phyloP scores from a whole-genome alignment of 1,140 invertebrate genomes.

The Drosophila bifasciata region DNA sequence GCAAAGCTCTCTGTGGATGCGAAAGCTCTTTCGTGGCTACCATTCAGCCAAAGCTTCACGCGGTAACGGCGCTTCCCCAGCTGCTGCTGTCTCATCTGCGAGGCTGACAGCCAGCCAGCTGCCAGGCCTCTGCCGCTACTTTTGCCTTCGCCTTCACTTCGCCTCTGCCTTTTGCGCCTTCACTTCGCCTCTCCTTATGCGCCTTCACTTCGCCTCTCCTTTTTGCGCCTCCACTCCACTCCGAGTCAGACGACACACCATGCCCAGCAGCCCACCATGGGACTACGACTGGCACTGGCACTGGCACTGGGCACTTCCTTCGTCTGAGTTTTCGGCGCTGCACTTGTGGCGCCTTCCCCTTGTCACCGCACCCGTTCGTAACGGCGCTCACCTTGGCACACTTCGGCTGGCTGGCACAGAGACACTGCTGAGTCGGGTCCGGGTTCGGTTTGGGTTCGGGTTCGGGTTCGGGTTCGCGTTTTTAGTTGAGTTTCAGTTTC shows the following conservation, averaged over 20 bases:
- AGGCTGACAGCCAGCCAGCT: too few relatives aligned
- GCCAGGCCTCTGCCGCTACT: slow-evolving; percentile 1
- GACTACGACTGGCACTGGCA: too few relatives aligned
- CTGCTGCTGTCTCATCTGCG: slow-evolving; percentile 1
- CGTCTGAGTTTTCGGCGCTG: slow-evolving; percentile 39
- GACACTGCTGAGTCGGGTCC: background rate
- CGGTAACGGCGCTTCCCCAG: background rate
- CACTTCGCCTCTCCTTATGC: too few relatives aligned
- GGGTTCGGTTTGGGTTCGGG: too few relatives aligned
- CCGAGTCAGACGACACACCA: too few relatives aligned
- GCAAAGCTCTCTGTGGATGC: slow-evolving; percentile 22
- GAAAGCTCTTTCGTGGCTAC: slow-evolving; percentile 23
- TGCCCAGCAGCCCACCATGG: too few relatives aligned
- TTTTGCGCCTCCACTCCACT: background rate
- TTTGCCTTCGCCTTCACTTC: slow-evolving; percentile 5
- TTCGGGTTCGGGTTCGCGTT: slow-evolving; percentile 22
- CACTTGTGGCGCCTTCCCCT: slow-evolving; percentile 63
- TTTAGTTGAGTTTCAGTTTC: slow-evolving; percentile 12
- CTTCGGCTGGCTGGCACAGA: slow-evolving; percentile 23
- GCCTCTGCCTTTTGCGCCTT: too few relatives aligned
- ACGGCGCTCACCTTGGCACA: slow-evolving; percentile 16
- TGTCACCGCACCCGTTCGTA: background rate
- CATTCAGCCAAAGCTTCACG: slow-evolving; percentile 41
- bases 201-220: too few relatives aligned
- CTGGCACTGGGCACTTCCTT: background rate